These are phyloP conservation scores for Agraylea sexmaculata DNA, from an alignment of 1,140 invertebrate genomes.

Conservation along the genomic window DNA sequence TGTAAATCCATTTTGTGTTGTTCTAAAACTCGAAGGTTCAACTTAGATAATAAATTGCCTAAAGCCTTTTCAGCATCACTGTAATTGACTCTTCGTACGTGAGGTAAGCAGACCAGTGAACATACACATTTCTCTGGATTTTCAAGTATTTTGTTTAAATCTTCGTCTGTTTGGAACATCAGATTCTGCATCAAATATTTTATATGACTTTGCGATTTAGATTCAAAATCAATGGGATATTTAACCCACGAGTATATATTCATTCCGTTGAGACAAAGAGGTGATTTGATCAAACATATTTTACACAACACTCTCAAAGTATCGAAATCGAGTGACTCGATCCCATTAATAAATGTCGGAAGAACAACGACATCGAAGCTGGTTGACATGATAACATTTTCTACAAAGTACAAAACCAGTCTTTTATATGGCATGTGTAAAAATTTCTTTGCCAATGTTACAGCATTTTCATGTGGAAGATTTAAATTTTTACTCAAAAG, in stretches of 20 bases:
- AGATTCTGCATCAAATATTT: constrained; percentile 28
- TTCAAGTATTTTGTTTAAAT: constrained; percentile 29
- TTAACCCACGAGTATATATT: constrained; percentile 50
- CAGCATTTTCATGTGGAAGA: constrained; percentile 57
- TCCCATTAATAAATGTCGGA: constrained; percentile 52
- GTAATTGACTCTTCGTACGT: constrained; percentile 40
- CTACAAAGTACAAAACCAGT: constrained; percentile 49
- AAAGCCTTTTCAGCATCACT: constrained; percentile 26
- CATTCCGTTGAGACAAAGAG: constrained; percentile 45
- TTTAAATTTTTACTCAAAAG: constrained; percentile 47
- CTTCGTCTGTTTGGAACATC: constrained; percentile 21
- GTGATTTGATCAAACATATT: constrained; percentile 53
- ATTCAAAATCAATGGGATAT: constrained; percentile 50
- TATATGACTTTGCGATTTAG: constrained; percentile 28
- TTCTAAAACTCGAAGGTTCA: too few relatives aligned
- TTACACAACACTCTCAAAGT: constrained; percentile 51
- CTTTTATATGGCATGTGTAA: constrained; percentile 40
- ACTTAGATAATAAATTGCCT: constrained; percentile 25
- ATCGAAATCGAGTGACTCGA: constrained; percentile 42
- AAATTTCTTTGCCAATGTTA: constrained; percentile 48
- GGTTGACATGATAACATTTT: constrained; percentile 49
- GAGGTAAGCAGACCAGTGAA: constrained; percentile 47
- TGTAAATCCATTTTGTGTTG: too few relatives aligned
- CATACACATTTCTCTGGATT: constrained; percentile 38
- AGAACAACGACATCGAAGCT: constrained; percentile 64